Base-by-base conservation (phyloP, 1,140 invertebrate species). In the Lamellibrachia luymesi region DNA sequence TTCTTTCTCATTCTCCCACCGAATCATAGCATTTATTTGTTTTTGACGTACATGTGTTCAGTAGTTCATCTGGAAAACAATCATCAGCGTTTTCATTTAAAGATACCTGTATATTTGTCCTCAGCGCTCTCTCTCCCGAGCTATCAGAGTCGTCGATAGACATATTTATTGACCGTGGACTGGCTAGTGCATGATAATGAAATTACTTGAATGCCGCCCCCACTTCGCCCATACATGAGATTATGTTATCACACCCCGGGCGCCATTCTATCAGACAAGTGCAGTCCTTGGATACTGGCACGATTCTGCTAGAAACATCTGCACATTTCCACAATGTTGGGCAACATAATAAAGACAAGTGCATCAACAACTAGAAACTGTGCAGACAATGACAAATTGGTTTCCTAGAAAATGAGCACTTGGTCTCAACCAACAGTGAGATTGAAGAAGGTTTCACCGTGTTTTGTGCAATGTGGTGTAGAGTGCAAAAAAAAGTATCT, bases 91-190 rank as follows among this genome's bases (percentile, higher is more conserved):
- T 1, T 80, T 80, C 64, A 80, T 80, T 80, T 80, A 56, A 13
- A 56, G 6, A 7, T 6, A 56, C 13, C 13, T 56, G 6, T 13
- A 56, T 56, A 56, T 13, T 56, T 56, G 64, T 8, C 25, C 64
- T 80, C 13, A 80, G 17, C 64, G 25, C 38, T 38, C 38, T 38
- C 38, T 38, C 38, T 80, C 6, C 64, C 13, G 13, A 80, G 64
- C 25, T 22, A 80, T 22, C 25, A 17, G 64, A 80, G 2, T 90
- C 38, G 8, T 93, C 91, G 17, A 92, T 56, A 93, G 91, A 93
- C 51, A 93, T 90, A 90, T 93, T 94, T 92, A 91, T 93, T 92
- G 89, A 90, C 92, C 92, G 38, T 93, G 93, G 8, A 56, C 64
- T 93, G 93, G 91, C 17, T 91, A 64, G 51, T 22, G n/a, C 51